Conservation (phyloP, 2,797 vertebrate species). For the Dallia pectoralis region DNA sequence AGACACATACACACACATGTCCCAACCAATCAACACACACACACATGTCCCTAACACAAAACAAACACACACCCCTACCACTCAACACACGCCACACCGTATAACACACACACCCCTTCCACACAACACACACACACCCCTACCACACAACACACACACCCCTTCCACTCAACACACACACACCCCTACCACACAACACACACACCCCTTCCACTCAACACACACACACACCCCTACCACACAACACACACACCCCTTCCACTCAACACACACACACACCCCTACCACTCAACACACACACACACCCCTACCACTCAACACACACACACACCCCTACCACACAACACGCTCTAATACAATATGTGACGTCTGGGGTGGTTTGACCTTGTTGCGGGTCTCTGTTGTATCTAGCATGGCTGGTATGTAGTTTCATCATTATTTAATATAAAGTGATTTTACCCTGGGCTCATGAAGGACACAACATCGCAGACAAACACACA, state of each 20-base stretch:
- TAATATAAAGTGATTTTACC: conserved; percentile 44
- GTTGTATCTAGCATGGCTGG: background rate
- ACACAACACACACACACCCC: background rate
- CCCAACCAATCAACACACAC: background rate
- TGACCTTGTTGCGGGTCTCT: conserved; percentile 22
- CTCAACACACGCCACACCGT: too few species aligned
- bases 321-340: background rate
- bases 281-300: background rate
- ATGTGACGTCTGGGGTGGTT: conserved; percentile 6
- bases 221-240: background rate
- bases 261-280: background rate
- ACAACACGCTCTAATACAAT: background rate
- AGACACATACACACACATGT: background rate
- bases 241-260: conserved; percentile 3
- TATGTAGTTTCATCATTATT: conserved; percentile 29
- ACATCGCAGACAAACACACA: conserved; percentile 22
- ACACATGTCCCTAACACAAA: background rate
- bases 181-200: background rate
- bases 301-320: background rate
- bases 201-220: background rate
- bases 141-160: background rate
- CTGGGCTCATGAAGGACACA: conserved; percentile 26
- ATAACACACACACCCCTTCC: background rate
- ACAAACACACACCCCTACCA: conserved; percentile 1
- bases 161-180: conserved; percentile 2